A percentile compares a stretch with the other conserved stretches of the same genome.
Evolutionary conservation across 1,140 invertebrate genomes (phyloP).

Genomic region (Cotesia vestalis): DNA sequence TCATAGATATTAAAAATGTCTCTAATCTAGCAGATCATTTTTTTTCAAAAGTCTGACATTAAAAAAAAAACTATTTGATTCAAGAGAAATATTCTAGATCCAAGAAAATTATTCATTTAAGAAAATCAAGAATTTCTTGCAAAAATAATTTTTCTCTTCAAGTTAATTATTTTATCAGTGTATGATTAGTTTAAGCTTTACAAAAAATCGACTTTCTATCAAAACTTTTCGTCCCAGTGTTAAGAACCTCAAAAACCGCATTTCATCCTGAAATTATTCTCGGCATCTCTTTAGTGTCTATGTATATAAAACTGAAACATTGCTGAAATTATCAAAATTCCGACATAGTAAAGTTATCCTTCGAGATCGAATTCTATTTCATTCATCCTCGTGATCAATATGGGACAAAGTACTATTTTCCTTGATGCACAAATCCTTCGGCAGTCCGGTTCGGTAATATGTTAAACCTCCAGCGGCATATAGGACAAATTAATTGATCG

Average conservation of each 20-base stretch:
- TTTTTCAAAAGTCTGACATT: too few relatives aligned
- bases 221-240: not conserved
- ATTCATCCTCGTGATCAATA: not conserved
- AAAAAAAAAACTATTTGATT: too few relatives aligned
- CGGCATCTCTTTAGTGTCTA: constrained; percentile 25
- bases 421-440: constrained; percentile 35
- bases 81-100: too few relatives aligned
- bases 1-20: too few relatives aligned
- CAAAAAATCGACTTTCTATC: too few relatives aligned
- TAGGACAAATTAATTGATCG: constrained; percentile 47
- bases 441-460: constrained; percentile 34
- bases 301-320: constrained; percentile 17
- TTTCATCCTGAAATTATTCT: constrained; percentile 24
- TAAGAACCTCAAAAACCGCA: constrained; percentile 18
- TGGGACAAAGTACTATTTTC: constrained; percentile 9
- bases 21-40: too few relatives aligned
- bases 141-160: too few relatives aligned
- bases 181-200: too few relatives aligned
- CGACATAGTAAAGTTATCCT: too few relatives aligned
- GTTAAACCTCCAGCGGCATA: constrained; percentile 34
- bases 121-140: too few relatives aligned
- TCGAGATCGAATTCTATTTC: not conserved
- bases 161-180: too few relatives aligned
- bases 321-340: constrained; percentile 31
- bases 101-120: too few relatives aligned